Evolutionary conservation across 2,888 invertebrate species (phyloP).

Genomic region (Cephonodes hylas): DNA sequence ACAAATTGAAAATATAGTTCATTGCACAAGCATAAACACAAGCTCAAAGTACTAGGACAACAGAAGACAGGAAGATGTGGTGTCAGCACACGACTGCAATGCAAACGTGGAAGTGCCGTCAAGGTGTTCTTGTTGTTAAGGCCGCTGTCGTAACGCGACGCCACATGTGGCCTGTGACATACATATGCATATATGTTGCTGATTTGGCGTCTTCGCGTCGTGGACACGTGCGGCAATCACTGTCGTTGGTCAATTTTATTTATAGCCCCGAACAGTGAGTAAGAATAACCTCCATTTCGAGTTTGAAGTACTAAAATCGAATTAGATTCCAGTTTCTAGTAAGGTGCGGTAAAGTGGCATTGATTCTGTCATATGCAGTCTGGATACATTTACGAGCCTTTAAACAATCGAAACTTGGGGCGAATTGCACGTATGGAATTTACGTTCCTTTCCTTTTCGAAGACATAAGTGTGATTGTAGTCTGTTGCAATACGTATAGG

Average conservation of each 20-base stretch:
- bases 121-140: slow-evolving; percentile 37
- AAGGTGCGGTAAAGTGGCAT: too few species aligned
- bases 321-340: not conserved
- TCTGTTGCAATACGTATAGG: too few species aligned
- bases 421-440: too few species aligned
- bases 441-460: too few species aligned
- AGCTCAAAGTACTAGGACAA: slow-evolving; percentile 21
- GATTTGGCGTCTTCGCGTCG: not conserved
- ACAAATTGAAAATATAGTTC: not conserved
- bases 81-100: slow-evolving; percentile 22
- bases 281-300: not conserved
- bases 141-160: slow-evolving; percentile 20
- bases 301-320: not conserved
- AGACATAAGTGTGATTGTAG: too few species aligned
- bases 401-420: too few species aligned
- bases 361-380: too few species aligned
- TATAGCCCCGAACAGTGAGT: not conserved
- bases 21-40: not conserved
- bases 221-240: not conserved
- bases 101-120: slow-evolving; percentile 30
- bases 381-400: too few species aligned
- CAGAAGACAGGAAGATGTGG: slow-evolving; percentile 25
- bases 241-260: not conserved
- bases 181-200: not conserved
- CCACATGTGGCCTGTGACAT: not conserved